Conservation (phyloP, 1,140 invertebrate species). For the Scaptomyza graminum region DNA sequence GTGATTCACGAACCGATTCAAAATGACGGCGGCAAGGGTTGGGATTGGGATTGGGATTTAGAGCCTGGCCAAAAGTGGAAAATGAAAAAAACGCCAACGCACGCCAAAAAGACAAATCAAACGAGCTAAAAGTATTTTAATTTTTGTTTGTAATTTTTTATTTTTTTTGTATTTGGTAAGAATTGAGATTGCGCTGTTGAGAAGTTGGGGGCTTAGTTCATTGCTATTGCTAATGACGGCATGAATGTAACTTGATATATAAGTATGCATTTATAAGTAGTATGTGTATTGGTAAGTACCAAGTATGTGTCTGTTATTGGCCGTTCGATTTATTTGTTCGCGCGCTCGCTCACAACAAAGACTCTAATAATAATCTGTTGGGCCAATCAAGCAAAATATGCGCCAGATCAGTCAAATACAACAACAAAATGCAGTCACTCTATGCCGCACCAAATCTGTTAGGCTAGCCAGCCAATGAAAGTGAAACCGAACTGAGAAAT, state of each 20-base stretch:
- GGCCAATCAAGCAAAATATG: constrained; percentile 83
- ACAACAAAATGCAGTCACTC: constrained; percentile 49
- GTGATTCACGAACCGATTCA: constrained; percentile 77
- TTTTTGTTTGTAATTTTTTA: constrained; percentile 31
- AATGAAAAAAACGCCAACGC: constrained; percentile 63
- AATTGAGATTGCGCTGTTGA: constrained; percentile 36
- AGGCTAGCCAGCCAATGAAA: constrained; percentile 62
- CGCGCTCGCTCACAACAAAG: constrained; percentile 63
- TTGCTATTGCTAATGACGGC: constrained; percentile 82
- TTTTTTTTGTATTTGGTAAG: constrained; percentile 7
- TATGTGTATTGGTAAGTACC: constrained; percentile 27
- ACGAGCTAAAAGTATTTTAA: constrained; percentile 42
- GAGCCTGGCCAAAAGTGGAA: constrained; percentile 34
- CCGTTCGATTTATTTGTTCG: constrained; percentile 80
- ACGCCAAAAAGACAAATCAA: constrained; percentile 31
- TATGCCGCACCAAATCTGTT: constrained; percentile 50
- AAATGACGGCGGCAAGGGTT: constrained; percentile 39
- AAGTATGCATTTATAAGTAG: constrained; percentile 18
- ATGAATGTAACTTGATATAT: constrained; percentile 73
- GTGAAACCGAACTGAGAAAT: constrained; percentile 63
- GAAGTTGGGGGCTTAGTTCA: constrained; percentile 80
- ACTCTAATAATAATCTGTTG: constrained; percentile 82
- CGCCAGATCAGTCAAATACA: constrained; percentile 80
- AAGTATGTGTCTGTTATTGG: constrained; percentile 47
- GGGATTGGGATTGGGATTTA: background rate